Base-by-base conservation (phyloP, 2,113 vertebrate genomes). In the Tauraco erythrolophus region DNA sequence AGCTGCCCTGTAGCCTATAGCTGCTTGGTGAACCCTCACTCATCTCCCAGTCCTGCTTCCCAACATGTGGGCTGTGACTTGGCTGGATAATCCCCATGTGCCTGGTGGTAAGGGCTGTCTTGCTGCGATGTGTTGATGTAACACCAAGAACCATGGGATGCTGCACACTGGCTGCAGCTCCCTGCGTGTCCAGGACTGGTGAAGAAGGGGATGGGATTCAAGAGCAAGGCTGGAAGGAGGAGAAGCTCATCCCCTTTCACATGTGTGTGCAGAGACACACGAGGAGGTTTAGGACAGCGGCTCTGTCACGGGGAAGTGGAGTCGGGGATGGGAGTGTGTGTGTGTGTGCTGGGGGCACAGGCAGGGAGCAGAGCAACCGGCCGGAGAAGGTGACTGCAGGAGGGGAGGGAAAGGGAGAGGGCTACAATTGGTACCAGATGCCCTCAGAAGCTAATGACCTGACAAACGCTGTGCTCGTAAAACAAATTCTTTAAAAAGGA, bases 401-500 rank as follows among this genome's bases (percentile, higher is more conserved):
- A 94, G 79, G 77, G 64, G 89, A 84, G 43, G 76, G 39, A 31
- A 54, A 28, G 16, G 92, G 93, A 94, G 85, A 95, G 88, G 93
- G 84, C 94, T 94, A 39, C 96, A 98, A 97, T 98, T 98, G 97
- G 94, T 97, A 98, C 97, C 98, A 98, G 97, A 98, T 98, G 97
- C 97, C 96, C 97, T 88, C 97, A 97, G 97, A 98, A 98, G 95
- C 97, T 98, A 98, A 98, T 37, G 95, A 98, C 96, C 98, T 98
- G 97, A 98, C 97, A 98, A 98, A 97, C 89, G 86, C 96, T 83
- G 28, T 61, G 74, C 96, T 97, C 97, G 65, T 98, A 98, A 98
- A 98, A 98, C 96, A 98, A 97, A 98, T 98, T 98, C 96, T 97
- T 98, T 97, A 96, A 98, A 98, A 98, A 98, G 97, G 98, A 98